phyloP scores from a whole-genome alignment of 2,888 invertebrate genomes.

The Brassicogethes aeneus region DNA sequence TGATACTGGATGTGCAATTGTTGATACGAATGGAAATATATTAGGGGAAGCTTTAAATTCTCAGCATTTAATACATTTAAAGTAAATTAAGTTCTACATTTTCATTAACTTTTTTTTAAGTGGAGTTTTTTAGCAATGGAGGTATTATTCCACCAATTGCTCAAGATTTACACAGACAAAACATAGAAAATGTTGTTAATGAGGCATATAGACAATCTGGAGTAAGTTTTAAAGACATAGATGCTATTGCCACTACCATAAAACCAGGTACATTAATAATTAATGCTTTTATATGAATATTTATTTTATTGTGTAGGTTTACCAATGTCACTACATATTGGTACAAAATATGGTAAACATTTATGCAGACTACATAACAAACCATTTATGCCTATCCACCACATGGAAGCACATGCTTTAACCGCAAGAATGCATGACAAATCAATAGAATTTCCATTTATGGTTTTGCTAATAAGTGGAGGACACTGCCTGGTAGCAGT shows the following conservation, averaged over 20 bases:
- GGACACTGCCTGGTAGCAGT: slow-evolving; percentile 82
- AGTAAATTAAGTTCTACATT: slow-evolving; percentile 50
- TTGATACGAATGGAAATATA: slow-evolving; percentile 61
- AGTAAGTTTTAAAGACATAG: slow-evolving; percentile 54
- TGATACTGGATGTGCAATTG: slow-evolving; percentile 89
- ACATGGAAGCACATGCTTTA: slow-evolving; percentile 98
- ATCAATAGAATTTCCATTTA: slow-evolving; percentile 73
- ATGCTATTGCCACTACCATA: slow-evolving; percentile 86
- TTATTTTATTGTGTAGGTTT: slow-evolving; percentile 56
- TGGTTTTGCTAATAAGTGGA: slow-evolving; percentile 85
- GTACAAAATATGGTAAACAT: slow-evolving; percentile 73
- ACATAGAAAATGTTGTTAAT: slow-evolving; percentile 66
- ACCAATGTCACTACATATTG: slow-evolving; percentile 66
- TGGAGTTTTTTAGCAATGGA: slow-evolving; percentile 53
- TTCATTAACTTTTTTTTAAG: no score
- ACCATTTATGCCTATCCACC: slow-evolving; percentile 92
- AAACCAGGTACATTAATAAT: slow-evolving; percentile 54
- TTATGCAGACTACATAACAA: slow-evolving; percentile 57
- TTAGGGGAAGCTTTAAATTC: slow-evolving; percentile 75
- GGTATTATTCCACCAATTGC: slow-evolving; percentile 89
- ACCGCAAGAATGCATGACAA: slow-evolving; percentile 67
- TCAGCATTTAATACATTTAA: slow-evolving; percentile 66
- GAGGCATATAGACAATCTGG: slow-evolving; percentile 55
- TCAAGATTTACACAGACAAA: slow-evolving; percentile 65
- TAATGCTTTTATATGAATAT: neutral